phyloP scores from a whole-genome alignment of 2,797 vertebrate genomes.

The Synaphobranchus kaupii region DNA sequence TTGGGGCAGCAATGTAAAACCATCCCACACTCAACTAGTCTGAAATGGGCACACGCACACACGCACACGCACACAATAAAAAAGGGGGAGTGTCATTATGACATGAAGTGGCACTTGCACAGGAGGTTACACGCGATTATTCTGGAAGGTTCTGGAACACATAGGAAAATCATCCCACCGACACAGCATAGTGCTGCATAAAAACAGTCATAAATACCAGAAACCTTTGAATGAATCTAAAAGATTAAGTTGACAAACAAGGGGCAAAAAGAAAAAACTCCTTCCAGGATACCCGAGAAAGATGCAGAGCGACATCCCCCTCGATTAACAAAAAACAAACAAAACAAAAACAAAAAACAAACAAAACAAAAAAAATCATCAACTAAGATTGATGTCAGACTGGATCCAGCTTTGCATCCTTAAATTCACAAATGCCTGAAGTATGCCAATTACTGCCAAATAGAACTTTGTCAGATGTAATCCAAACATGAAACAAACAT shows the following conservation, averaged over 20 bases:
- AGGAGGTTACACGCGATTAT: slow-evolving; percentile 20
- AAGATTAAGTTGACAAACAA: neutral
- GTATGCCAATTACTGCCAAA: neutral
- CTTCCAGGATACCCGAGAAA: slow-evolving; percentile 39
- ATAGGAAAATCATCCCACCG: neutral
- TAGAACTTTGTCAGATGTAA: neutral
- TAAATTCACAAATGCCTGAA: neutral
- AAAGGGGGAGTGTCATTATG: slow-evolving; percentile 9
- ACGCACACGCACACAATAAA: slow-evolving; percentile 22
- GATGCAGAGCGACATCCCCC: slow-evolving; percentile 20
- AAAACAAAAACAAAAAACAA: too few relatives aligned
- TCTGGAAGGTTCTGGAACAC: slow-evolving; percentile 33
- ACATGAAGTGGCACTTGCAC: slow-evolving; percentile 28
- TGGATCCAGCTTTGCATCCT: neutral
- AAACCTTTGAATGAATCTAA: too few relatives aligned
- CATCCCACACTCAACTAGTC: slow-evolving; percentile 1
- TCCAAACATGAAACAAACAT: neutral
- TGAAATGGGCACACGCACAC: slow-evolving; percentile 12
- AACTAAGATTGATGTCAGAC: neutral
- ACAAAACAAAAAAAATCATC: neutral
- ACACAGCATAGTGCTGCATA: neutral
- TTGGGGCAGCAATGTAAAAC: slow-evolving; percentile 36
- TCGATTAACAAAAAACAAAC: neutral
- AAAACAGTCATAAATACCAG: neutral
- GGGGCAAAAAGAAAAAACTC: neutral